These are phyloP conservation scores for Torymus tubicola DNA, from an alignment of 2,888 invertebrate genomes.

Conservation along the genomic window DNA sequence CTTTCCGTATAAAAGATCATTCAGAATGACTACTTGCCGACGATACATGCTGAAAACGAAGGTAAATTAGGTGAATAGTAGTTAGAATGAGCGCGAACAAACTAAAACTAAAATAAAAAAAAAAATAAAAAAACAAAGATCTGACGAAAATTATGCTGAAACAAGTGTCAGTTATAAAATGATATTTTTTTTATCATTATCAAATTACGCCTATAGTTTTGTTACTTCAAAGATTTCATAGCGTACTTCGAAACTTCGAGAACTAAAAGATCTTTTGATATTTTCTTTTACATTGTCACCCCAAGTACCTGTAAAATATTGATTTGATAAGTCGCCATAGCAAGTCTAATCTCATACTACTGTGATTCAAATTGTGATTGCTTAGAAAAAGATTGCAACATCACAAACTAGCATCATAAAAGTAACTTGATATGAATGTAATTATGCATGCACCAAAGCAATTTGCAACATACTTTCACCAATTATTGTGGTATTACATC, in stretches of 20 bases:
- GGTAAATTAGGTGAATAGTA: conserved; percentile 56
- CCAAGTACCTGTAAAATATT: conserved; percentile 59
- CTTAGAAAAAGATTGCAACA: conserved; percentile 27
- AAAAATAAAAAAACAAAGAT: conserved; percentile 61
- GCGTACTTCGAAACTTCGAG: conserved; percentile 34
- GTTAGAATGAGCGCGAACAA: conserved; percentile 58
- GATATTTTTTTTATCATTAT: conserved; percentile 36
- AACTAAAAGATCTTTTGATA: conserved; percentile 35
- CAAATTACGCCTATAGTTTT: conserved; percentile 32
- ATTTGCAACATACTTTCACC: conserved; percentile 33
- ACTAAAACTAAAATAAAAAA: conserved; percentile 52
- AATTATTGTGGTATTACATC: conserved; percentile 34
- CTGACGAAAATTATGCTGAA: conserved; percentile 61
- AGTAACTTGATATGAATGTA: conserved; percentile 35
- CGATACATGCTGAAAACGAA: conserved; percentile 77
- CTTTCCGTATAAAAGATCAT: conserved; percentile 83
- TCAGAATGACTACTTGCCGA: conserved; percentile 79
- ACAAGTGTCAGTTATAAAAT: conserved; percentile 23
- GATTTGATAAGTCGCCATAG: conserved; percentile 54
- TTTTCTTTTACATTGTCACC: conserved; percentile 17
- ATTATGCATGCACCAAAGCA: conserved; percentile 26
- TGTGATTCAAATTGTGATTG: conserved; percentile 62
- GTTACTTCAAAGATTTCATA: conserved; percentile 7
- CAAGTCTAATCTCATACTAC: conserved; percentile 60
- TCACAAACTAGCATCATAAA: conserved; percentile 24